phyloP scores from a whole-genome alignment of 2,888 invertebrate genomes.

The Trissoscelio sp. region DNA sequence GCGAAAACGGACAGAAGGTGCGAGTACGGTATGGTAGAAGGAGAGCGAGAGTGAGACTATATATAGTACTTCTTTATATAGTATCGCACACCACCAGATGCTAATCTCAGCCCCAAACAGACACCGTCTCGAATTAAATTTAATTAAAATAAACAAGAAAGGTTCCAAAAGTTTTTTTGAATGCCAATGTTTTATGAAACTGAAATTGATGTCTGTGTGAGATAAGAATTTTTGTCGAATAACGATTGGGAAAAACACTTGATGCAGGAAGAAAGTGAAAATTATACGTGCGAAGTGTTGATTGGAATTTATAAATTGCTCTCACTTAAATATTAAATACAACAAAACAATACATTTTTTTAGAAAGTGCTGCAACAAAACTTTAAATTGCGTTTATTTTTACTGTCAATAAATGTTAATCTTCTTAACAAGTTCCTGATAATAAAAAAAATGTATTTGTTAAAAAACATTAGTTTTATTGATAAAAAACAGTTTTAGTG shows the following conservation, averaged over 20 bases:
- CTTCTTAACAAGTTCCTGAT: background rate
- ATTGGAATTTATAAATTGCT: conserved; percentile 2
- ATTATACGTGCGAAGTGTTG: conserved; percentile 24
- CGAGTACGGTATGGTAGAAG: too few species aligned
- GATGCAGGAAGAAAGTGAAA: conserved; percentile 27
- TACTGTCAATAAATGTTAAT: too few species aligned
- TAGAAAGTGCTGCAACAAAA: background rate
- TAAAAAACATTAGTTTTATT: background rate
- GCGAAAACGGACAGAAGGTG: too few species aligned
- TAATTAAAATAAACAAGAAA: too few species aligned
- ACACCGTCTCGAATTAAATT: too few species aligned
- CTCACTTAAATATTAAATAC: background rate
- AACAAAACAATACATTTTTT: background rate
- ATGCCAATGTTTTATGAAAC: conserved; percentile 7
- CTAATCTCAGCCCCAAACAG: too few species aligned
- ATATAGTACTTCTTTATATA: too few species aligned
- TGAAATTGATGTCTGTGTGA: conserved; percentile 27
- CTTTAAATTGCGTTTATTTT: too few species aligned
- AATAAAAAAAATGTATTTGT: too few species aligned
- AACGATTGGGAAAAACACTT: conserved; percentile 22
- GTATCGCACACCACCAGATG: too few species aligned
- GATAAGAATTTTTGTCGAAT: conserved; percentile 43
- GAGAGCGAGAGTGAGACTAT: too few species aligned
- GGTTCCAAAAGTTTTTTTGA: conserved; percentile 29
- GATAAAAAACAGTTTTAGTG: background rate